A percentile compares a stretch with the other conserved stretches of the same genome.
phyloP scores from a whole-genome alignment of 2,888 invertebrate species.

The Cerastis rubricosa region DNA sequence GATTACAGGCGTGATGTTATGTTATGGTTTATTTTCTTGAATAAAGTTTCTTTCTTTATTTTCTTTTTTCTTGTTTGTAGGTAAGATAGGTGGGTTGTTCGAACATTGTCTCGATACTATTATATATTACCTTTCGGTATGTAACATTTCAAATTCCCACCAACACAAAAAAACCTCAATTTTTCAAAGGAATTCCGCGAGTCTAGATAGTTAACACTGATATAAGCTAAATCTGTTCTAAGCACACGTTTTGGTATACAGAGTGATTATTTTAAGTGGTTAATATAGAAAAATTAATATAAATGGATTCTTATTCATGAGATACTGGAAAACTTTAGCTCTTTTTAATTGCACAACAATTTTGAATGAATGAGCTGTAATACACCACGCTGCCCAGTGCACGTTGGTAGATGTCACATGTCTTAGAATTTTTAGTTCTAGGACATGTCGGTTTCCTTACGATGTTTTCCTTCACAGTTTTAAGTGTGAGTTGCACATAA shows the following conservation, averaged over 20 bases:
- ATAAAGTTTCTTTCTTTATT: too few relatives aligned
- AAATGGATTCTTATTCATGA: neutral
- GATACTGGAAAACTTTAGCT: neutral
- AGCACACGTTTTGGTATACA: neutral
- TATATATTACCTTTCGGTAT: too few relatives aligned
- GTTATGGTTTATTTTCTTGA: neutral
- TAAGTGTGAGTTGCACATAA: too few relatives aligned
- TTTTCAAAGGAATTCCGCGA: neutral
- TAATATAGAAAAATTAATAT: neutral
- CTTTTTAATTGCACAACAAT: neutral
- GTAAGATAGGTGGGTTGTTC: neutral
- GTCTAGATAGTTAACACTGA: neutral
- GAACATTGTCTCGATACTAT: neutral
- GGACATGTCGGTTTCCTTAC: too few relatives aligned
- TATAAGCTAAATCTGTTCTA: neutral
- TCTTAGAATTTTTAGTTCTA: too few relatives aligned
- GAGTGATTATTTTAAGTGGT: neutral
- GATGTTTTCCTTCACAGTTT: too few relatives aligned
- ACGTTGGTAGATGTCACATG: too few relatives aligned
- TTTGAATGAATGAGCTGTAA: too few relatives aligned
- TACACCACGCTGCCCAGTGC: too few relatives aligned
- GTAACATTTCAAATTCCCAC: neutral
- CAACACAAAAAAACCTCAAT: neutral
- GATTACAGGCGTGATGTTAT: too few relatives aligned
- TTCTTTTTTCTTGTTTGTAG: too few relatives aligned